These are phyloP conservation scores for Archips xylosteana DNA, from an alignment of 2,888 invertebrate genomes.

Conservation along the genomic window DNA sequence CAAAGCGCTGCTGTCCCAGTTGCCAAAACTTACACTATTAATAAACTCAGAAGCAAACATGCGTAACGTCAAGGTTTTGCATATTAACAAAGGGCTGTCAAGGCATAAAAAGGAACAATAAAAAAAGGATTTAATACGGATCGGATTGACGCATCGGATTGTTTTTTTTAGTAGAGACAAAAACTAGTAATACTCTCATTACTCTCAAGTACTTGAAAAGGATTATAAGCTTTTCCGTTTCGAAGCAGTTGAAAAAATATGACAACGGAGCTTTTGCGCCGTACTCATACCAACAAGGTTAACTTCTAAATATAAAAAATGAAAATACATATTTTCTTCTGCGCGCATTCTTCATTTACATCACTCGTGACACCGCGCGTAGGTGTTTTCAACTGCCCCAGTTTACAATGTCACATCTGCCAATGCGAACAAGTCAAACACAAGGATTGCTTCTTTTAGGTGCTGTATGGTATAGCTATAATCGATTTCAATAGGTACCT, in stretches of 20 bases:
- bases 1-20: slow-evolving; percentile 18
- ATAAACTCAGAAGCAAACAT: slow-evolving; percentile 23
- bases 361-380: slow-evolving; percentile 28
- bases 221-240: not conserved
- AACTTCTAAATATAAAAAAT: slow-evolving; percentile 36
- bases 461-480: too few species aligned
- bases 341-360: slow-evolving; percentile 20
- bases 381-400: slow-evolving; percentile 16
- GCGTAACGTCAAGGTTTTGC: slow-evolving; percentile 13
- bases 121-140: too few species aligned
- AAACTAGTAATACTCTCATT: not conserved
- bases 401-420: slow-evolving; percentile 22
- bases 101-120: not conserved
- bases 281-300: slow-evolving; percentile 26
- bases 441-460: not conserved
- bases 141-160: too few species aligned
- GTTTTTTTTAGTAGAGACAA: too few species aligned
- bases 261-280: slow-evolving; percentile 17
- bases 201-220: not conserved
- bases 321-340: slow-evolving; percentile 33
- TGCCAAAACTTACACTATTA: slow-evolving; percentile 34
- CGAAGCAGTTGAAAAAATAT: slow-evolving; percentile 6
- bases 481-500: too few species aligned
- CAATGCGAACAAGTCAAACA: slow-evolving; percentile 7
- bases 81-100: slow-evolving; percentile 11